Evolutionary conservation across 2,888 invertebrate genomes (phyloP).

Genomic region (Zaprionus bogoriensis): DNA sequence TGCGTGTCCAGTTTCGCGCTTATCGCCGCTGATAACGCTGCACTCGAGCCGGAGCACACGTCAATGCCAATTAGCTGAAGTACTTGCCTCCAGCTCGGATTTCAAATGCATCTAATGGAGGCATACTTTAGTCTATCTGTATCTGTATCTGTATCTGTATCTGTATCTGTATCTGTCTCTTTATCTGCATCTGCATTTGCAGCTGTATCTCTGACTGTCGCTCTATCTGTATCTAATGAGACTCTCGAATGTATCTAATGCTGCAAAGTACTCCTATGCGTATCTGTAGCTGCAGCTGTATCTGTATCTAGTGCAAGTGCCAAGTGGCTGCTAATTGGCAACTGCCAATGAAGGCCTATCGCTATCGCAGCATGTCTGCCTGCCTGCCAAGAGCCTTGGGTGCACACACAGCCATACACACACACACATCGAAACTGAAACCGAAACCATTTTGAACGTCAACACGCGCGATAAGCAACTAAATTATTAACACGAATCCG

Average conservation of each 20-base stretch:
- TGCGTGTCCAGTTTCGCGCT: constrained; percentile 28
- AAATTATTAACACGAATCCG: constrained; percentile 78
- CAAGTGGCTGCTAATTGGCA: constrained; percentile 70
- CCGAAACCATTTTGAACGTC: constrained; percentile 76
- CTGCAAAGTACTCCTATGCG: background rate
- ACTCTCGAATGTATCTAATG: background rate
- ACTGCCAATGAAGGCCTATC: constrained; percentile 18
- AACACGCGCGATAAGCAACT: constrained; percentile 78
- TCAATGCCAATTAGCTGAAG: constrained; percentile 63
- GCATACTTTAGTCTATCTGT: too few relatives aligned
- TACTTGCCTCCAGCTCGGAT: constrained; percentile 1
- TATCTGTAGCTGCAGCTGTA: constrained; percentile 19
- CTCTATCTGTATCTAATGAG: background rate
- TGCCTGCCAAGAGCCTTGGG: constrained; percentile 17
- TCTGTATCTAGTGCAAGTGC: constrained; percentile 48
- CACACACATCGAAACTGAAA: constrained; percentile 26
- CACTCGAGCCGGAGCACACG: background rate
- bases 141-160: constrained; percentile 17
- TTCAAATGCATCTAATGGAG: constrained; percentile 37
- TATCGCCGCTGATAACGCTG: constrained; percentile 41
- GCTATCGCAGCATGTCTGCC: constrained; percentile 40
- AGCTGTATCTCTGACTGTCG: background rate
- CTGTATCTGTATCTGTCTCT: constrained; percentile 16
- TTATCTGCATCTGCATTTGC: background rate
- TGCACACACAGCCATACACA: background rate